phyloP scores from a whole-genome alignment of 2,888 invertebrate species.

The Pachycephus smyrnensis region DNA sequence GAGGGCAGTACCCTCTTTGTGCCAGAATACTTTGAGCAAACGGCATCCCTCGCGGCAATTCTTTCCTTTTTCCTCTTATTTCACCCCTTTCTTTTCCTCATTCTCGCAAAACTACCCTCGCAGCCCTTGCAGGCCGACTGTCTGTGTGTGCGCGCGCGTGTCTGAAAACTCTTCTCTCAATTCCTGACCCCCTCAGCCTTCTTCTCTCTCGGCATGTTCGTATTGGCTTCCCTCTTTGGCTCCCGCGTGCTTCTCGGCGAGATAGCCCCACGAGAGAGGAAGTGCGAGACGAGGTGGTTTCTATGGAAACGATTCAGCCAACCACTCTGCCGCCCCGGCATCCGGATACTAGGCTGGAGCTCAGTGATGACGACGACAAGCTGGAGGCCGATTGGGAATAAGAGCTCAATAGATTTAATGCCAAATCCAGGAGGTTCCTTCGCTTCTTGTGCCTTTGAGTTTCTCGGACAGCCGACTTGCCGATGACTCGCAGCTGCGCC shows the following conservation, averaged over 20 bases:
- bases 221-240: slow-evolving; percentile 12
- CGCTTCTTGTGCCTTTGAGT: too few relatives aligned
- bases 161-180: neutral
- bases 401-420: slow-evolving; percentile 4
- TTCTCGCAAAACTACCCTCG: neutral
- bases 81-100: slow-evolving; percentile 5
- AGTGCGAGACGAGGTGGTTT: slow-evolving; percentile 36
- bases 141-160: neutral
- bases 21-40: too few relatives aligned
- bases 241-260: slow-evolving; percentile 19
- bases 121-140: neutral
- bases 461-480: too few relatives aligned
- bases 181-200: slow-evolving; percentile 10
- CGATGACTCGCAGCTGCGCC: too few relatives aligned
- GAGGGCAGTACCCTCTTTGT: too few relatives aligned
- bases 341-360: slow-evolving; percentile 3
- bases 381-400: too few relatives aligned
- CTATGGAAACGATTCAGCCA: slow-evolving; percentile 50
- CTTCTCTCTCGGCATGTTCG: slow-evolving; percentile 14
- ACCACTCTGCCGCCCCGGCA: slow-evolving; percentile 33
- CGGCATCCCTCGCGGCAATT: neutral
- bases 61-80: slow-evolving; percentile 1
- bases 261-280: slow-evolving; percentile 30
- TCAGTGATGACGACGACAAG: neutral
- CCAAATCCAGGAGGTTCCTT: neutral